phyloP scores from a whole-genome alignment of 2,797 vertebrate genomes.

The Ptychobarbus kaznakovi region DNA sequence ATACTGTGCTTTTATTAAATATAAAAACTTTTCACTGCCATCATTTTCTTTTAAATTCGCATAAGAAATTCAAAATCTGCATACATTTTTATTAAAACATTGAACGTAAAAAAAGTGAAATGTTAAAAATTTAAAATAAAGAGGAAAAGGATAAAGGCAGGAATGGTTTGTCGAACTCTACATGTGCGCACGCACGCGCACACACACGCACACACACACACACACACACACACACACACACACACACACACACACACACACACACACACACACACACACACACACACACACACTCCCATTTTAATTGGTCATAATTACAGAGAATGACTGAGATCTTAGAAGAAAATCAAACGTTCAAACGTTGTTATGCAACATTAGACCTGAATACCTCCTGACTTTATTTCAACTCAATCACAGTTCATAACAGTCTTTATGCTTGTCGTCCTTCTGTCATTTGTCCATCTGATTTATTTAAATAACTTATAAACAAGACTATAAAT shows the following conservation, averaged over 20 bases:
- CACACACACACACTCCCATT: background rate
- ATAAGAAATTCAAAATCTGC: background rate
- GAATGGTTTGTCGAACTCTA: background rate
- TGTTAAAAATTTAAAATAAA: background rate
- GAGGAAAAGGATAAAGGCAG: background rate
- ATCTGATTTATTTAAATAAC: background rate
- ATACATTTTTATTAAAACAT: background rate
- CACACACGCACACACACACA: rapidly evolving
- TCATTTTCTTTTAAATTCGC: background rate
- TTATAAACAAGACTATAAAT: background rate
- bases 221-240: background rate
- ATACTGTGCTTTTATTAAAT: background rate
- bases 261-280: rapidly evolving
- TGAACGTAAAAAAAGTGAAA: background rate
- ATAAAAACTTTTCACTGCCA: background rate
- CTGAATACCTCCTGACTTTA: background rate
- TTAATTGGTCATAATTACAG: background rate
- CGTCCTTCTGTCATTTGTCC: background rate
- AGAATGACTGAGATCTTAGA: background rate
- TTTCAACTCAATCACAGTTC: background rate
- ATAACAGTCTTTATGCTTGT: background rate
- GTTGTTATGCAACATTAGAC: background rate
- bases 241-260: background rate
- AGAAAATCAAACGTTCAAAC: background rate
- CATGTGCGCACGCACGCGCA: no score